Evolutionary conservation across 2,888 invertebrate species (phyloP).

Genomic region (Apocheima hispidaria): DNA sequence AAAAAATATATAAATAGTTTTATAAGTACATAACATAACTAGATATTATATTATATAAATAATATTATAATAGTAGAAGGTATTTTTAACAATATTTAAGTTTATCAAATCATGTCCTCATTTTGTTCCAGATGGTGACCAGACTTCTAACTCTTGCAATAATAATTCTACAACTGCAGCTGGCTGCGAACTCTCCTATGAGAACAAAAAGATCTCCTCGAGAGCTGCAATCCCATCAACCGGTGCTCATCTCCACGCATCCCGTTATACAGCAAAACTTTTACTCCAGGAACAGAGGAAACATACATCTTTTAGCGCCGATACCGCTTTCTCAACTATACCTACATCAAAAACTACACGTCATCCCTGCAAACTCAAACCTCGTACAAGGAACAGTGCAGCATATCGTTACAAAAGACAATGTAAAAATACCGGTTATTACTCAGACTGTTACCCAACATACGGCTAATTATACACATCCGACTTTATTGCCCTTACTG

Average conservation of each 20-base stretch:
- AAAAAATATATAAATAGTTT: too few species aligned
- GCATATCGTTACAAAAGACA: slow-evolving; percentile 55
- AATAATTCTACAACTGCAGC: slow-evolving; percentile 49
- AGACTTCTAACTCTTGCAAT: slow-evolving; percentile 48
- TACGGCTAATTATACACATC: slow-evolving; percentile 59
- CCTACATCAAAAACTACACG: slow-evolving; percentile 64
- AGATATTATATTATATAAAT: too few species aligned
- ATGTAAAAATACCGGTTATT: slow-evolving; percentile 56
- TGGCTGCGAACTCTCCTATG: slow-evolving; percentile 50
- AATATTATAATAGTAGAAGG: too few species aligned
- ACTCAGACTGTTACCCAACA: slow-evolving; percentile 60
- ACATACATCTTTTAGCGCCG: slow-evolving; percentile 48
- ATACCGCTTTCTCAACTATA: slow-evolving; percentile 59
- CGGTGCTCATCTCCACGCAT: slow-evolving; percentile 42
- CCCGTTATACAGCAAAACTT: slow-evolving; percentile 38
- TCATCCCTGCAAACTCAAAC: slow-evolving; percentile 64
- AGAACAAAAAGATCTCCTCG: slow-evolving; percentile 36
- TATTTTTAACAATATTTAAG: too few species aligned
- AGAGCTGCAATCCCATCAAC: slow-evolving; percentile 34
- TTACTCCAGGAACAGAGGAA: slow-evolving; percentile 30
- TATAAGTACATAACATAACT: too few species aligned
- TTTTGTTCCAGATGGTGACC: slow-evolving; percentile 64
- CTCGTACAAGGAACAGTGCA: slow-evolving; percentile 59
- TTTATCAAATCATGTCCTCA: too few species aligned
- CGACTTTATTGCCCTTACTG: slow-evolving; percentile 55